Percentiles rank a stretch among this genome's conserved stretches.
Evolutionary conservation across 2,113 vertebrate genomes (phyloP).

Genomic region (Odontophorus gujanensis): DNA sequence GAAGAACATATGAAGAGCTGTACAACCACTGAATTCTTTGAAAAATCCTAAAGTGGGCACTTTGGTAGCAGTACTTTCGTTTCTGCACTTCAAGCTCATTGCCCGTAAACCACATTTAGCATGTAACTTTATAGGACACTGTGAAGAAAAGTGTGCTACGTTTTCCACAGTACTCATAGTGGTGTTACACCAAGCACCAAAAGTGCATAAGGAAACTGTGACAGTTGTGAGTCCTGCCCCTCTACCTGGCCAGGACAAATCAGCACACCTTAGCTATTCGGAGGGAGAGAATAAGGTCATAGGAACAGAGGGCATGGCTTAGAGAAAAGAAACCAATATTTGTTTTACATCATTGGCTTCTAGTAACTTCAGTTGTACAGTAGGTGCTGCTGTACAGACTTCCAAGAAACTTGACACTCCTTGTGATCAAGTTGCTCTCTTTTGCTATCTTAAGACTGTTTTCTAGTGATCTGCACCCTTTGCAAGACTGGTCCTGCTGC

Average conservation of each 20-base stretch:
- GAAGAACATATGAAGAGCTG: not conserved
- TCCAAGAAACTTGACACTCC: not conserved
- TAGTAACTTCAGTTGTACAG: not conserved
- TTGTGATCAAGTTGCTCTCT: not conserved
- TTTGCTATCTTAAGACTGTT: not conserved
- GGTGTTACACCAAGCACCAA: not conserved
- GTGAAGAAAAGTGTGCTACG: not conserved
- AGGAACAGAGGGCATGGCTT: fast-evolving
- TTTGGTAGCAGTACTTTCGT: not conserved
- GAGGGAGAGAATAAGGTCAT: not conserved
- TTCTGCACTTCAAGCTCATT: not conserved
- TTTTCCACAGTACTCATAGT: fast-evolving
- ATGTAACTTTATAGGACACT: not conserved
- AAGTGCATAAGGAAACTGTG: not conserved
- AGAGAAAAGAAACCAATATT: not conserved
- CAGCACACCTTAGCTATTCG: fast-evolving
- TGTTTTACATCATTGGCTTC: not conserved
- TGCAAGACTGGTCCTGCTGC: not conserved
- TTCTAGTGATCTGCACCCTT: not conserved
- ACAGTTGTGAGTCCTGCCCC: not conserved
- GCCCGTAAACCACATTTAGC: not conserved
- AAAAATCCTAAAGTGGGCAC: not conserved
- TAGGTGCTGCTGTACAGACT: not conserved
- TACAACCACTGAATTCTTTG: not conserved
- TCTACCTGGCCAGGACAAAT: not conserved